Conservation (phyloP, 2,797 vertebrate species). For the Amblyopsis hoosieri region DNA sequence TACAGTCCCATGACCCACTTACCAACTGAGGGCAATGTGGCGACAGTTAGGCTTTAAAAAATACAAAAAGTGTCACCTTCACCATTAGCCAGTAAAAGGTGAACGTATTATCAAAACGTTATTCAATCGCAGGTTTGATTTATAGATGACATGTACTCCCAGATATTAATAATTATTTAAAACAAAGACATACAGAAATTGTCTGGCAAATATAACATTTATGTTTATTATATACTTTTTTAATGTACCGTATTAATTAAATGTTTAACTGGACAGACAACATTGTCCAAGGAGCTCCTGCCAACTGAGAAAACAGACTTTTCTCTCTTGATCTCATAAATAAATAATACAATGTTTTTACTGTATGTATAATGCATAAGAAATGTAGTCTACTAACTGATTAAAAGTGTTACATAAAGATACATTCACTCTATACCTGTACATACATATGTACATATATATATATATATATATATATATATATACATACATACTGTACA, state of each 20-base stretch:
- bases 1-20: constrained; percentile 78
- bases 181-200: too few species aligned
- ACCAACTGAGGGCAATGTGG: constrained; percentile 73
- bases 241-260: constrained; percentile 6
- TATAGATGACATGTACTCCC: background rate
- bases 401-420: too few species aligned
- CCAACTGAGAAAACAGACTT: constrained; percentile 13
- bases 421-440: too few species aligned
- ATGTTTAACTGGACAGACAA: constrained; percentile 21
- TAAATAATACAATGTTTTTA: too few species aligned
- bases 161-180: too few species aligned
- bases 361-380: too few species aligned
- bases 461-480: too few species aligned
- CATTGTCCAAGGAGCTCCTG: constrained; percentile 26
- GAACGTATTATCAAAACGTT: too few species aligned
- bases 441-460: too few species aligned
- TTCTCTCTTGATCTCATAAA: constrained; percentile 7
- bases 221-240: constrained; percentile 8
- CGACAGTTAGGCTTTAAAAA: constrained; percentile 67
- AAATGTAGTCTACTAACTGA: too few species aligned
- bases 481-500: too few species aligned
- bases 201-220: background rate
- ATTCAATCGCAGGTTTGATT: constrained; percentile 1
- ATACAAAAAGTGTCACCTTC: constrained; percentile 64
- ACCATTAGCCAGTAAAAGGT: constrained; percentile 32